Base-by-base conservation (phyloP, 2,797 vertebrate species). In the Pangasius larnaudii region DNA sequence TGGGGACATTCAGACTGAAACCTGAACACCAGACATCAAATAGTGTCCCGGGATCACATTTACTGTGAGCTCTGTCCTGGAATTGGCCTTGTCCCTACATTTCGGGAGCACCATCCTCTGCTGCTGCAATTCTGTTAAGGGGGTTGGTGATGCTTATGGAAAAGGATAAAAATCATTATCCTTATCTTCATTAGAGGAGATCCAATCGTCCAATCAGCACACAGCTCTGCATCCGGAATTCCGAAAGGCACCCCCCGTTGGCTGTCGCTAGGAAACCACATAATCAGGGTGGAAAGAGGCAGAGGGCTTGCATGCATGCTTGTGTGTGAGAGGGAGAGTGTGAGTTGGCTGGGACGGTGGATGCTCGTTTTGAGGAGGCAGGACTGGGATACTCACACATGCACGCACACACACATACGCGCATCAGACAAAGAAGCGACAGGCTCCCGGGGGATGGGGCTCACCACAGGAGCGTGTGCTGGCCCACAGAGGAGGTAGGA, bases 221-320 rank as follows among this genome's bases (percentile, higher is more conserved):
- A 78, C 91, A 27, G 89, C 93, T 93, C 90, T 88, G 92, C 89
- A 92, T 90, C 87, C 94, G 94, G 93, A 84, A 95, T 95, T 95
- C 94, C 93, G 84, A 91, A 91, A 93, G 92, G 81, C 80, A 90
- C 94, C 87, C 93, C 74, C 93, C 89, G 93, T 96, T 96, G 96
- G 96, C 94, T 95, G 95, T 96, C 92, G 95, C 96, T 96, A 96
- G 95, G 95, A 94, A 94, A 97, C 96, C 95, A 95, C 93, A 95
- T 96, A 96, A 96, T 96, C 94, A 96, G 94, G 95, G 88, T 95
- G 95, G 94, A 94, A 94, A 94, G 91, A 94, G 87, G 90, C 16
- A 92, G 93, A 94, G 94, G 95, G 95, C 94, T 94, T 90, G 94
- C 92, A 89, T 91, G 87, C 88, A 84, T 67, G 92, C 87, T 91